phyloP scores from a whole-genome alignment of 2,113 vertebrate species.

The Anguilla rostrata region DNA sequence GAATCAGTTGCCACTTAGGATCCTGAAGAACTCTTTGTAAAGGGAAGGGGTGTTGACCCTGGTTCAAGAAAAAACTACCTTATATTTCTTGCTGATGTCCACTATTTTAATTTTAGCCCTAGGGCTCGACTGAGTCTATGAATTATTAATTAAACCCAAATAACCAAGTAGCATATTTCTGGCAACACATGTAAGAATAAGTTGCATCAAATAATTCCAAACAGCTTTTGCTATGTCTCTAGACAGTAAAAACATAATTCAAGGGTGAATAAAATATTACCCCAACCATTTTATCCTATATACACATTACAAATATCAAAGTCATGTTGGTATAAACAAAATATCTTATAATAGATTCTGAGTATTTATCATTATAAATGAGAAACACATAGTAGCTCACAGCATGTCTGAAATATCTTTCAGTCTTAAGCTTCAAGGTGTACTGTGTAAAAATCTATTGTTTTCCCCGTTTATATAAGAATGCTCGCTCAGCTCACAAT shows the following conservation, averaged over 20 bases:
- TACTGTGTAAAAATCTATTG: not conserved
- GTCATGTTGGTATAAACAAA: conserved; percentile 24
- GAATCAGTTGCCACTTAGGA: not conserved
- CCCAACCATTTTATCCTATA: conserved; percentile 8
- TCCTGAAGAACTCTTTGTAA: not conserved
- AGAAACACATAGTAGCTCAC: not conserved
- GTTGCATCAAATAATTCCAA: not conserved
- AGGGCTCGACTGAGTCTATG: not conserved
- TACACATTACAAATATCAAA: conserved; percentile 20
- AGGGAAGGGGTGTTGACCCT: not conserved
- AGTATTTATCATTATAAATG: not conserved
- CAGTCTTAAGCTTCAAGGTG: not conserved
- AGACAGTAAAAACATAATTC: not conserved
- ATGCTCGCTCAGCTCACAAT: not conserved
- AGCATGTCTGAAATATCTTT: not conserved
- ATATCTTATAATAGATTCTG: conserved; percentile 12
- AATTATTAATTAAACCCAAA: conserved; percentile 17
- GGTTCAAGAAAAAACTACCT: not conserved
- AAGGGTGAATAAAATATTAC: not conserved
- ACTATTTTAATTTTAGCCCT: not conserved
- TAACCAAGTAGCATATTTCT: not conserved
- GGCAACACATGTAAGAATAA: not conserved
- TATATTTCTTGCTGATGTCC: not conserved
- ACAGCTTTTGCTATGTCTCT: conserved; percentile 2
- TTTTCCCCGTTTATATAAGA: not conserved